Conservation (phyloP, 2,888 invertebrate species). For the Cephalotes varians region DNA sequence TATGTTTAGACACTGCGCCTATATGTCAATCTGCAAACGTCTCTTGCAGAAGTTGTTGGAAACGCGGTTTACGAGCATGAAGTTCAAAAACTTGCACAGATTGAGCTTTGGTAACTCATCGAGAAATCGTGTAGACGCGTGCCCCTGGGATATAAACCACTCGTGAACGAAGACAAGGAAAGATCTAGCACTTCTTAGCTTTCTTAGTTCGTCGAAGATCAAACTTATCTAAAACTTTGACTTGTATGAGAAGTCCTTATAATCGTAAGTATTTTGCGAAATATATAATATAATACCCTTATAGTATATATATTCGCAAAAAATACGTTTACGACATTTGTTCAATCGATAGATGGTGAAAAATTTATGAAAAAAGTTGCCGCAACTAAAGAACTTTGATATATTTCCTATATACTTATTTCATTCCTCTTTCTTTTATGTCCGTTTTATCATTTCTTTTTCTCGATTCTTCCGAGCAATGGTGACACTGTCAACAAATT, state of each 20-base stretch:
- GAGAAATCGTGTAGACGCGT: conserved; percentile 36
- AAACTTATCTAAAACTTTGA: conserved; percentile 36
- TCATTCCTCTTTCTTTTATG: background rate
- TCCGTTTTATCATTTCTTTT: background rate
- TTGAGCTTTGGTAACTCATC: conserved; percentile 53
- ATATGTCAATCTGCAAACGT: conserved; percentile 33
- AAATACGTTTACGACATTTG: background rate
- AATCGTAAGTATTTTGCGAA: conserved; percentile 28
- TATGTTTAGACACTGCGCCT: background rate
- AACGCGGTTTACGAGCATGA: conserved; percentile 13
- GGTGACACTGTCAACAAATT: background rate
- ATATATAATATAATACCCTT: background rate
- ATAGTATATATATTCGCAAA: background rate
- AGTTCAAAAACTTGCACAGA: conserved; percentile 49
- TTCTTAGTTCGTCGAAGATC: background rate
- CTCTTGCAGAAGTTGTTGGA: background rate
- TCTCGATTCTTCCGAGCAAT: background rate
- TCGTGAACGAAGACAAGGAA: conserved; percentile 24
- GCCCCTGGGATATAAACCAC: conserved; percentile 27
- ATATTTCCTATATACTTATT: background rate
- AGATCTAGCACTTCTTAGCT: conserved; percentile 23
- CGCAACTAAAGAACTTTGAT: background rate
- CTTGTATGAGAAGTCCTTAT: conserved; percentile 21
- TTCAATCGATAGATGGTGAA: background rate
- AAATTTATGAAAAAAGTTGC: conserved; percentile 7